A percentile compares a stretch with the other conserved stretches of the same genome.
phyloP scores from a whole-genome alignment of 1,140 invertebrate genomes.

The Planococcus citri region DNA sequence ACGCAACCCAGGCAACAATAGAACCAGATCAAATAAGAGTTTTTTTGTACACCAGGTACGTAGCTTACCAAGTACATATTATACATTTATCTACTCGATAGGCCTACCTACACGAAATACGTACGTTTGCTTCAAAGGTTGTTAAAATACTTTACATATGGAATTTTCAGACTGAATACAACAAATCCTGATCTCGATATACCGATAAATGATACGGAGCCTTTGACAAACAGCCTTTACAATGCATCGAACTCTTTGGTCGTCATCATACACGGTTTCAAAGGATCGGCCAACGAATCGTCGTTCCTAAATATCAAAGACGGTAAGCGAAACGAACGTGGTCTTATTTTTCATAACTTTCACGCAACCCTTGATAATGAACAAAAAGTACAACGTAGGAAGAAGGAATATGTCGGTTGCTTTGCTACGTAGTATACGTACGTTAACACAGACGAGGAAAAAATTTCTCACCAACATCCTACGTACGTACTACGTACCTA shows the following conservation, averaged over 20 bases:
- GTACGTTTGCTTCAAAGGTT: too few species aligned
- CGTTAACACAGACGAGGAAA: too few species aligned
- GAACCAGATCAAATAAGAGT: background rate
- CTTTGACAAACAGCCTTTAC: background rate
- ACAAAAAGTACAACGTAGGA: too few species aligned
- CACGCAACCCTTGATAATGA: too few species aligned
- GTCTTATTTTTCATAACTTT: too few species aligned
- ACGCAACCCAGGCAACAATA: background rate
- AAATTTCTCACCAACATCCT: too few species aligned
- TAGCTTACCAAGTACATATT: background rate
- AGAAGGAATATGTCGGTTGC: too few species aligned
- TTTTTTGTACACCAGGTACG: background rate
- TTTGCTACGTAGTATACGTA: too few species aligned
- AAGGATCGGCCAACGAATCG: background rate
- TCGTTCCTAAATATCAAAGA: background rate
- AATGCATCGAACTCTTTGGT: background rate
- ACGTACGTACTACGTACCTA: too few species aligned
- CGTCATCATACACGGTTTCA: constrained; percentile 4
- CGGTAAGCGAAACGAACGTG: background rate
- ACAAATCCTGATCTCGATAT: background rate
- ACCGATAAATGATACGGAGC: background rate
- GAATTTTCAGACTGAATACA: background rate
- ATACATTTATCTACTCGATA: too few species aligned
- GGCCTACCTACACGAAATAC: too few species aligned
- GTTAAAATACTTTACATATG: background rate